A percentile compares a stretch with the other conserved stretches of the same genome.
phyloP scores from a whole-genome alignment of 2,113 vertebrate genomes.

The Pipra filicauda region DNA sequence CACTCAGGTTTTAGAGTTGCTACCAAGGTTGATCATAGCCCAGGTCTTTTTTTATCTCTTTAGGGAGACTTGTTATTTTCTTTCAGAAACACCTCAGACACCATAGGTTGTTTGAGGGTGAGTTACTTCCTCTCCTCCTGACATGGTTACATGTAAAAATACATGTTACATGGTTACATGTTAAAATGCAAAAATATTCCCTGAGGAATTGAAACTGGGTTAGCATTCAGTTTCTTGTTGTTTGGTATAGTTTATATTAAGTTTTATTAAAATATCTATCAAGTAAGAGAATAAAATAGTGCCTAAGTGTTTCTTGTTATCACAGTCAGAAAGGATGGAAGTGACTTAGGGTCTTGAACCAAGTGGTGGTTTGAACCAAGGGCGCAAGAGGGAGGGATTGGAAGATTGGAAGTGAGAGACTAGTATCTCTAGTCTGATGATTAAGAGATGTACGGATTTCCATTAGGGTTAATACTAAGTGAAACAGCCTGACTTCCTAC shows the following conservation, averaged over 20 bases:
- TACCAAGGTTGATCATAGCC: neutral
- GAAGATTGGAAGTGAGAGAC: neutral
- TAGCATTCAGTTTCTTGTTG: neutral
- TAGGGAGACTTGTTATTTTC: neutral
- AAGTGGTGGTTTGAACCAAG: neutral
- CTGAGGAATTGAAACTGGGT: neutral
- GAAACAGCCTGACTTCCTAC: neutral
- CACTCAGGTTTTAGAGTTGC: neutral
- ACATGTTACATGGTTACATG: neutral
- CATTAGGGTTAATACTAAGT: neutral
- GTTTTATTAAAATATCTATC: neutral
- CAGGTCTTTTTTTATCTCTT: neutral
- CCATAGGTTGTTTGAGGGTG: neutral
- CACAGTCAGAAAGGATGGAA: neutral
- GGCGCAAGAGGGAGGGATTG: too few relatives aligned
- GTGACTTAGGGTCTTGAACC: neutral
- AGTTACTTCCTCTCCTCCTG: neutral
- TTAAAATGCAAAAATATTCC: neutral
- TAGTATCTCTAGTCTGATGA: neutral
- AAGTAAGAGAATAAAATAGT: neutral
- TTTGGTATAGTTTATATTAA: neutral
- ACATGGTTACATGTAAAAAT: neutral
- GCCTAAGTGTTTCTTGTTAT: neutral
- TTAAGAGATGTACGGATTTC: neutral
- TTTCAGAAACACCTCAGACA: neutral